A percentile compares a stretch with the other conserved stretches of the same genome.
Conservation (phyloP, 2,888 invertebrate genomes). For the Platycnemis pennipes region DNA sequence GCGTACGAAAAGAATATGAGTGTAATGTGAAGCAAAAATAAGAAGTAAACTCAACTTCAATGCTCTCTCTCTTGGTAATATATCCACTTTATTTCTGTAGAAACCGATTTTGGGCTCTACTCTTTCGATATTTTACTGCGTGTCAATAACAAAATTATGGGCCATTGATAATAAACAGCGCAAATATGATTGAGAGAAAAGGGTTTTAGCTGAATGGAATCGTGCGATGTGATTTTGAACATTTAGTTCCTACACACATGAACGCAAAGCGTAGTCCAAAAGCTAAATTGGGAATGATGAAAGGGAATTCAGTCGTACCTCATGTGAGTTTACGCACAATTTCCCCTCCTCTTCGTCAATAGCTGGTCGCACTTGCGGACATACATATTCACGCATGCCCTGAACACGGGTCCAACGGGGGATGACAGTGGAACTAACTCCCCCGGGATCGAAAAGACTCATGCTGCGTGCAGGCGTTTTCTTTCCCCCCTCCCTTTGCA, state of each 20-base stretch:
- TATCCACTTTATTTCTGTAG: no score
- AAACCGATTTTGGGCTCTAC: no score
- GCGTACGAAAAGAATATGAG: no score
- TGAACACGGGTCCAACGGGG: not conserved
- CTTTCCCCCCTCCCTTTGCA: not conserved
- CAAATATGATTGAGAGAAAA: no score
- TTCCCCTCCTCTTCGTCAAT: not conserved
- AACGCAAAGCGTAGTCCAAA: not conserved
- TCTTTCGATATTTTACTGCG: no score
- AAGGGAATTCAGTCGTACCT: not conserved
- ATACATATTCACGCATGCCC: slow-evolving; percentile 11
- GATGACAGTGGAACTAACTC: slow-evolving; percentile 12
- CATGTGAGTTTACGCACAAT: not conserved
- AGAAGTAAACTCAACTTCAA: no score
- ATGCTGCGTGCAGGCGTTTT: not conserved
- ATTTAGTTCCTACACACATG: not conserved
- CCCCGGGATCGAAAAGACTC: not conserved
- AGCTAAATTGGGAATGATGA: not conserved
- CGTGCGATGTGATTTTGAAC: not conserved
- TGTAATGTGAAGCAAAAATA: no score
- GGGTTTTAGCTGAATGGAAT: no score
- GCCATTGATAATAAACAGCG: no score
- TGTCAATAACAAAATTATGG: no score
- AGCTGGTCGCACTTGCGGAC: not conserved
- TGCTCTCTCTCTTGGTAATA: no score